Base-by-base conservation (phyloP, 2,113 vertebrate genomes). In the Sphyrna mokarran region DNA sequence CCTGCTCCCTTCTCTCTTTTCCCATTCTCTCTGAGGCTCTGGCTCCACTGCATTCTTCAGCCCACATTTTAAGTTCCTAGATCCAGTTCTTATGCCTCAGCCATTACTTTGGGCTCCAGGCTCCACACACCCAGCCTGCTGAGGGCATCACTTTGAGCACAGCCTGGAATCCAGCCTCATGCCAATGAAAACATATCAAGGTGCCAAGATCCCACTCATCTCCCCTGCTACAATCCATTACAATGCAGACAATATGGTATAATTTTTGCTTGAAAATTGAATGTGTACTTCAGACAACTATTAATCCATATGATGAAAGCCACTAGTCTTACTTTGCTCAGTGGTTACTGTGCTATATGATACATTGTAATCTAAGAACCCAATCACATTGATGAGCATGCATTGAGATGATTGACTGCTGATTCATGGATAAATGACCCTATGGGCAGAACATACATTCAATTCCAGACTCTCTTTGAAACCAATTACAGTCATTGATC, bases 311-410 rank as follows among this genome's bases (percentile, higher is more conserved):
- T 95, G 22, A 95, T 70, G 37, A 95, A 95, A 70, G 94, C 40
- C 29, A 33, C 68, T 66, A 66, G 89, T 66, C 89, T 95, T 95
- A 95, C 33, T 95, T 95, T 95, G 69, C 72, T 94, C 66, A 43
- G 18, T 94, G n/a, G 22, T 69, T 23, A 68, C 91, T 76, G 69
- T 95, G 69, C 43, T 72, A 40, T 72, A 48, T 48, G 69, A 76
- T 70, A 40, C 69, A 54, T 95, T 29, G 23, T 95, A 95, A 95
- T 54, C 23, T 54, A 72, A 95, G 94, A 70, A 54, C 54, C 72
- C 40, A 70, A 72, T 95, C 66, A 95, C 20, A 40, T 95, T 43
- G 26, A 43, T 33, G 48, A 54, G 40, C 16, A 48, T 95, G 94
- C 3, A 26, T 70, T 43, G 94, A 54, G 94, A 95, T 93, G 94